A percentile compares a stretch with the other conserved stretches of the same genome.
These are phyloP conservation scores for Neodon shergylaensis DNA, from an alignment of 2,113 vertebrate genomes.

Conservation along the genomic window DNA sequence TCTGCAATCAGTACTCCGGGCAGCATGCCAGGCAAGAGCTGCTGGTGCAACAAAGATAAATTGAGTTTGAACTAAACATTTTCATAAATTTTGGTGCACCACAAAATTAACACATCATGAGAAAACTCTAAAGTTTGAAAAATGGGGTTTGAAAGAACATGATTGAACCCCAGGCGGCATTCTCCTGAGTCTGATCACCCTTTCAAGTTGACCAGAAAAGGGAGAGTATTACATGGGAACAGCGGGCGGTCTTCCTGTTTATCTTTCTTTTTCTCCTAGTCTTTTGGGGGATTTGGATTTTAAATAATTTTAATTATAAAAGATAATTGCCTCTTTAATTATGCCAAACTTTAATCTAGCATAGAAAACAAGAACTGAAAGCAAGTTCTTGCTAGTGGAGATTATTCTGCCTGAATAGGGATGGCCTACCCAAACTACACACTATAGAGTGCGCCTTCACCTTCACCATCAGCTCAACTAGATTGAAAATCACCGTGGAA, in stretches of 20 bases:
- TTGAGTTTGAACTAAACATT: slow-evolving; percentile 74
- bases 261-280: background rate
- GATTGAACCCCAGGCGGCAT: background rate
- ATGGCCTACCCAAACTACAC: background rate
- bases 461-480: background rate
- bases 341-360: background rate
- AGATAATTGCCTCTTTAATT: background rate
- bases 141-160: slow-evolving; percentile 67
- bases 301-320: slow-evolving; percentile 35
- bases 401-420: background rate
- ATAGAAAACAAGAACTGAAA: background rate
- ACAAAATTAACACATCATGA: slow-evolving; percentile 70
- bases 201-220: slow-evolving; percentile 64
- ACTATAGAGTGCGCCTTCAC: background rate
- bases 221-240: background rate
- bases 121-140: slow-evolving; percentile 70
- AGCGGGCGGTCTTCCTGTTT: background rate
- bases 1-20: slow-evolving; percentile 73
- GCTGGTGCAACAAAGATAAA: slow-evolving; percentile 68
- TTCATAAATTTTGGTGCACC: slow-evolving; percentile 68
- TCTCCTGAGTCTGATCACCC: slow-evolving; percentile 42
- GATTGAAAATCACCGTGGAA: background rate
- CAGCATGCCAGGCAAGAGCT: slow-evolving; percentile 73
- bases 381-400: background rate
- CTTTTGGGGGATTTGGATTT: background rate